Percentiles rank a stretch among this genome's conserved stretches.
phyloP scores from a whole-genome alignment of 2,797 vertebrate genomes.

The Cheirogaleus major region DNA sequence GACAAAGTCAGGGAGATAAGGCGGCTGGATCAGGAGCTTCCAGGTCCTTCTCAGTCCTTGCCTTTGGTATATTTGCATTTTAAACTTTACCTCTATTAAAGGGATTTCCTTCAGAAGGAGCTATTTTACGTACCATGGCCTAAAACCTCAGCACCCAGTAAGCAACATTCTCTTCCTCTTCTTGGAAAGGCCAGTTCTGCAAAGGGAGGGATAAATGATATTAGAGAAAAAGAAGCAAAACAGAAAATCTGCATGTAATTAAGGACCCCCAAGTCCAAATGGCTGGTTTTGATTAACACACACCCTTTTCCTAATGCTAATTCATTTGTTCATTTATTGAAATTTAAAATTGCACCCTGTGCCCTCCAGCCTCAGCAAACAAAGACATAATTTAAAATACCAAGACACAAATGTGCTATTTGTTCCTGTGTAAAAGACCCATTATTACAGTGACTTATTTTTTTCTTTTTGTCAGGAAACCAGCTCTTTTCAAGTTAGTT shows the following conservation, averaged over 20 bases:
- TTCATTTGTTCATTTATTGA: constrained; percentile 75
- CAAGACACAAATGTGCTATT: constrained; percentile 74
- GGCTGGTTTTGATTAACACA: constrained; percentile 72
- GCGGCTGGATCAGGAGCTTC: neutral
- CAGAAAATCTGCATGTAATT: constrained; percentile 52
- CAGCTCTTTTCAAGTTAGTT: constrained; percentile 75
- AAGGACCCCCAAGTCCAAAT: constrained; percentile 64
- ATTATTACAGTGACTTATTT: constrained; percentile 72
- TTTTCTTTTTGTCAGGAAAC: constrained; percentile 63
- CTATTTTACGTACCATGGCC: neutral
- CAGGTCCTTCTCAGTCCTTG: neutral
- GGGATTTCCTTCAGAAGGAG: neutral
- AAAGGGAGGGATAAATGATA: constrained; percentile 34
- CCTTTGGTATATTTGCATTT: constrained; percentile 27
- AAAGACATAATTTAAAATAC: constrained; percentile 80
- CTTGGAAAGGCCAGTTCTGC: neutral
- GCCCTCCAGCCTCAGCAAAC: constrained; percentile 78
- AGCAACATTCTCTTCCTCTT: neutral
- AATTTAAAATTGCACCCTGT: constrained; percentile 75
- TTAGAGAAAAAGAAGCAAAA: constrained; percentile 38
- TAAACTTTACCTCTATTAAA: neutral
- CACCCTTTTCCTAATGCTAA: constrained; percentile 72
- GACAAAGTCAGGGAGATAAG: neutral
- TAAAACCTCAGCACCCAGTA: constrained; percentile 23
- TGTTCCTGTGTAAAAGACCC: constrained; percentile 74